These are phyloP conservation scores for Scaptodrosophila latifasciaeformis DNA, from an alignment of 2,888 invertebrate genomes.

Conservation along the genomic window DNA sequence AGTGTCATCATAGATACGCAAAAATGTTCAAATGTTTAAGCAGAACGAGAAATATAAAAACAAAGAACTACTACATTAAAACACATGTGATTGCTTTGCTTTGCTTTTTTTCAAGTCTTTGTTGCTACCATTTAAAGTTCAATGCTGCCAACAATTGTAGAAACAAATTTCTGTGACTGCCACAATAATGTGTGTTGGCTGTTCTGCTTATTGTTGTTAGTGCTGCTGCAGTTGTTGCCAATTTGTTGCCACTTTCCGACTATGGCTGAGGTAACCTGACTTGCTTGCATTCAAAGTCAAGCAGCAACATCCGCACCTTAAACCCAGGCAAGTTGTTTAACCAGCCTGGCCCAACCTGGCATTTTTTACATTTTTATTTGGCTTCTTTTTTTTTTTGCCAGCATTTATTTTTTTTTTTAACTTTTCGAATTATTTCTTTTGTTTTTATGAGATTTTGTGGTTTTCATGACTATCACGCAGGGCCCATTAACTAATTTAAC, in stretches of 20 bases:
- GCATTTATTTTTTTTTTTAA: conserved; percentile 15
- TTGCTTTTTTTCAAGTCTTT: conserved; percentile 1
- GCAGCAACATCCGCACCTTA: conserved; percentile 52
- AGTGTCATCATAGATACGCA: conserved; percentile 34
- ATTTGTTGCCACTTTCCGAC: conserved; percentile 57
- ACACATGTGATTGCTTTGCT: conserved; percentile 40
- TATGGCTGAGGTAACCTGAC: no score
- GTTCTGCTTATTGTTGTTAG: conserved; percentile 19
- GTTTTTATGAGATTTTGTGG: conserved; percentile 17
- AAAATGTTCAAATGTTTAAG: background rate
- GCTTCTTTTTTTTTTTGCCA: no score
- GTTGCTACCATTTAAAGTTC: conserved; percentile 65
- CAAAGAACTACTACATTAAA: background rate
- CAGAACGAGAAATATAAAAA: no score
- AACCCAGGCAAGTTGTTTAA: conserved; percentile 12
- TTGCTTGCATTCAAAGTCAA: conserved; percentile 44
- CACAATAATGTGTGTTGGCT: conserved; percentile 14
- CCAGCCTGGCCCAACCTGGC: conserved; percentile 15
- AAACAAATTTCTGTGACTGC: conserved; percentile 51
- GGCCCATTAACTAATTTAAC: conserved; percentile 59
- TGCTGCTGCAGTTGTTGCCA: conserved; percentile 33
- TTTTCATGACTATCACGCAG: conserved; percentile 39
- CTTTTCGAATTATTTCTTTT: conserved; percentile 29
- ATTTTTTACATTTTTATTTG: conserved; percentile 2
- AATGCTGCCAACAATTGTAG: conserved; percentile 60